Base-by-base conservation (phyloP, 2,888 invertebrate genomes). In the Apamea epomidion region DNA sequence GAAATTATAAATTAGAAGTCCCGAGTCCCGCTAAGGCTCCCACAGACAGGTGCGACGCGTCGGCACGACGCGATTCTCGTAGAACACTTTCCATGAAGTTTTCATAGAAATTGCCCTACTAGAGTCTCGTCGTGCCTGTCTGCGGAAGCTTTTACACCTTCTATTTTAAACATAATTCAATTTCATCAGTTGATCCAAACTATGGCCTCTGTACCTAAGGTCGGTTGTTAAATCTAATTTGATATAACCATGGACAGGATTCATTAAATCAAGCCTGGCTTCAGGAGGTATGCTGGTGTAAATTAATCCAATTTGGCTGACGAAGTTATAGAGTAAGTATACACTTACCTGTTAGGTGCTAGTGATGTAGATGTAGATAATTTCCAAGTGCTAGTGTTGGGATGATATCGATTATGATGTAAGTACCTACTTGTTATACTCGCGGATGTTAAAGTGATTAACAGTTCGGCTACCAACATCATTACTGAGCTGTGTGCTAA, bases 281-380 rank as follows among this genome's bases (percentile, higher is more conserved):
- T 84, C 64, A 58, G 45, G 29, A 76, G 88, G 84, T 83, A 87
- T 86, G 87, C 82, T 73, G 76, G 83, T 81, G 82, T 79, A 82
- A 88, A 90, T 90, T 90, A 87, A 90, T 88, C 84, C 80, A 89
- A 88, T 87, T 82, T 84, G 16, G 14, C 37, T 70, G 67, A 78
- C 68, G 25, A 45, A 37, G 65, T 65, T 77, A 64, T 62, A 69
- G 37, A 67, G 67, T 70, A 86, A 29, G 29, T 48, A 54, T 21
- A 71, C 58, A 73, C 68, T 72, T 78, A 71, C 42, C 25, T 71
- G 58, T 74, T 79, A 32, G 29, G 25, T 54, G 7, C n/a, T 70
- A 51, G 70, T 32, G 70, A 8, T 51, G 51, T 70, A 51, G 29
- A 70, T 14, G 14, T 32, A 25, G 25, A 32, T 54, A 54, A 25